A percentile compares a stretch with the other conserved stretches of the same genome.
Evolutionary conservation across 1,140 invertebrate species (phyloP).

Genomic region (Drosophila sp.): DNA sequence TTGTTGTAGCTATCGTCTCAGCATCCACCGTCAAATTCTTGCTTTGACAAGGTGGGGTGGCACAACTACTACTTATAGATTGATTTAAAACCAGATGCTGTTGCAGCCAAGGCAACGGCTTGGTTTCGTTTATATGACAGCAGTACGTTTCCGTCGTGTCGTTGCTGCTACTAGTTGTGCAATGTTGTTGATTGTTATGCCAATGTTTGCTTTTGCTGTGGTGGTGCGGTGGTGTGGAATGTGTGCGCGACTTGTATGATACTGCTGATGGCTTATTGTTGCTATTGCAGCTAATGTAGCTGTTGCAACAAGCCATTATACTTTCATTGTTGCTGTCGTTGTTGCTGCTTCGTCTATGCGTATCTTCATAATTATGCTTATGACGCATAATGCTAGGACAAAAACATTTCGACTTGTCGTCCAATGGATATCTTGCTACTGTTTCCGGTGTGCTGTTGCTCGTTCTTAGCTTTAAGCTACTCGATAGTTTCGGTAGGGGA

Average conservation of each 20-base stretch:
- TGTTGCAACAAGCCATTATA: conserved; percentile 42
- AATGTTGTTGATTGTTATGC: conserved; percentile 35
- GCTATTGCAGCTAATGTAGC: conserved; percentile 21
- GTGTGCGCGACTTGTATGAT: conserved; percentile 55
- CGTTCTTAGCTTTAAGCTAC: conserved; percentile 48
- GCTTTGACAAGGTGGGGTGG: conserved; percentile 60
- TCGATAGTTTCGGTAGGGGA: conserved; percentile 61
- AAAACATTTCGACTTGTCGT: conserved; percentile 59
- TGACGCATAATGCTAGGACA: conserved; percentile 73
- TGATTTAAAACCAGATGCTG: conserved; percentile 82
- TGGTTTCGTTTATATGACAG: conserved; percentile 66
- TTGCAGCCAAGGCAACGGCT: conserved; percentile 82
- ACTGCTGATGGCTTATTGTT: conserved; percentile 30
- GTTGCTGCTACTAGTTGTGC: conserved; percentile 35
- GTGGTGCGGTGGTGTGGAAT: conserved; percentile 45
- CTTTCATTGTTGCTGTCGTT: conserved; percentile 34
- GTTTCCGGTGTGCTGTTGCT: conserved; percentile 17
- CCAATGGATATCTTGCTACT: conserved; percentile 34
- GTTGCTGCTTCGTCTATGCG: conserved; percentile 24
- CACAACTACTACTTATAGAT: conserved; percentile 60
- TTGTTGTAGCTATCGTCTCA: conserved; percentile 44
- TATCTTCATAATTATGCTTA: conserved; percentile 61
- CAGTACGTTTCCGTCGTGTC: conserved; percentile 26
- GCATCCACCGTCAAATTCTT: conserved; percentile 73
- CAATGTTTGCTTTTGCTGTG: conserved; percentile 20